Base-by-base conservation (phyloP, 2,888 invertebrate genomes). In the Ernsta delagoae region DNA sequence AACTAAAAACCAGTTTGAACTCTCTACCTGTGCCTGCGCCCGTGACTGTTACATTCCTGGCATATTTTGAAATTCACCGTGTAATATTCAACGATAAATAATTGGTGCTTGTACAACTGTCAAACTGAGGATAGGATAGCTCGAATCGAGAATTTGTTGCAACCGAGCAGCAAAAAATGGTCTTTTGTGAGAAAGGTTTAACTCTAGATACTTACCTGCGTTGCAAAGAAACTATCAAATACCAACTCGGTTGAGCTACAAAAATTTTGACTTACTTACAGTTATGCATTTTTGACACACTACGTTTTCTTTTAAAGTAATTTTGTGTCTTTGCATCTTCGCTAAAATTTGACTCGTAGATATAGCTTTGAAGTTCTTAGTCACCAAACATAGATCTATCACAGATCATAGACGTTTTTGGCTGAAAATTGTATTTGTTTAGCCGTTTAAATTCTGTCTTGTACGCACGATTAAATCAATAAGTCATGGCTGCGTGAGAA, bases 31-130 rank as follows among this genome's bases (percentile, higher is more conserved):
- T 76, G 67, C 67, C 54, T 56, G 57, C 2, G 60, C 34, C 67
- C 50, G 61, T 77, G 78, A 78, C 77, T 78, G 71, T 75, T 75
- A 74, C 78, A 83, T 82, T 83, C 83, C 79, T 59, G 65, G 72
- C 79, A 79, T 80, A 75, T 70, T 74, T 74, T 36, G 41, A 73
- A 61, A 63, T 68, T 67, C 60, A 70, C 70, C 66, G 59, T 63
- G 64, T 64, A 59, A 60, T 50, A 59, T 36, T 45, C 54, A 70
- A 45, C 11, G 31, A 43, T 50, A 12, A 16, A 2, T 6, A 43
- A n/a, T 64, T 65, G 61, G 16, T 60, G 43, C 39, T 56, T 70
- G 66, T 59, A 65, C 59, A 59, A 68, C 41, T 41, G 39, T 45
- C 59, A 48, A 65, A 48, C 12, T n/a, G n/a, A n/a, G n/a, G n/a